Conservation (phyloP, 1,140 invertebrate genomes). For the Lineus longissimus region DNA sequence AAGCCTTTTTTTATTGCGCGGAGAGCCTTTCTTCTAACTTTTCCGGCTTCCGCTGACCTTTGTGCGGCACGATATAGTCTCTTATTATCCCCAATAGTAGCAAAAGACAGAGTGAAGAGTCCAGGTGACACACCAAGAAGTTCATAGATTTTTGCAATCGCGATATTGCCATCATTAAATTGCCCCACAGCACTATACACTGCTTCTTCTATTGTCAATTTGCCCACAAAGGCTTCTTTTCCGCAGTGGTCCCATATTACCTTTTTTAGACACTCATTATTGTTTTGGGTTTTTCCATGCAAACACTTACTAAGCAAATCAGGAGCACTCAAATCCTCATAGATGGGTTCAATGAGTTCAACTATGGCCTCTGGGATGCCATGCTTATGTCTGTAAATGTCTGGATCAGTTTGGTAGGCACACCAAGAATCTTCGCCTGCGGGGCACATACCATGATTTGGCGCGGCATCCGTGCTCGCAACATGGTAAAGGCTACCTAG, state of each 20-base stretch:
- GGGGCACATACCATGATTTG: not conserved
- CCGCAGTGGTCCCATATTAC: constrained; percentile 1
- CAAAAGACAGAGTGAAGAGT: not conserved
- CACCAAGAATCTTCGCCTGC: not conserved
- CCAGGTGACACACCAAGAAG: not conserved
- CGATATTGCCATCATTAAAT: not conserved
- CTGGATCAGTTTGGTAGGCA: not conserved
- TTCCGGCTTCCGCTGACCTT: not conserved
- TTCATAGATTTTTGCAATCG: not conserved
- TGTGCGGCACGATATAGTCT: not conserved
- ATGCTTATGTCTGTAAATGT: not conserved
- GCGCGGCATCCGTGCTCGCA: not conserved
- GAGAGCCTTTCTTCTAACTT: not conserved
- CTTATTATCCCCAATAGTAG: not conserved
- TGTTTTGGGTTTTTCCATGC: constrained; percentile 6
- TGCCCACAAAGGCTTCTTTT: constrained; percentile 5
- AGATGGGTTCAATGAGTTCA: constrained; percentile 6
- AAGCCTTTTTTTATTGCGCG: constrained; percentile 3
- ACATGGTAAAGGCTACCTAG: constrained; percentile 8
- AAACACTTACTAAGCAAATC: constrained; percentile 1
- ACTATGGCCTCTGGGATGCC: constrained; percentile 1
- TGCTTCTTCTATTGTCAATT: not conserved
- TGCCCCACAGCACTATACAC: not conserved
- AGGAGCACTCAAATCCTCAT: not conserved
- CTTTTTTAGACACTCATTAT: constrained; percentile 9